These are phyloP conservation scores for Biston betularia DNA, from an alignment of 2,888 invertebrate genomes.

Conservation along the genomic window DNA sequence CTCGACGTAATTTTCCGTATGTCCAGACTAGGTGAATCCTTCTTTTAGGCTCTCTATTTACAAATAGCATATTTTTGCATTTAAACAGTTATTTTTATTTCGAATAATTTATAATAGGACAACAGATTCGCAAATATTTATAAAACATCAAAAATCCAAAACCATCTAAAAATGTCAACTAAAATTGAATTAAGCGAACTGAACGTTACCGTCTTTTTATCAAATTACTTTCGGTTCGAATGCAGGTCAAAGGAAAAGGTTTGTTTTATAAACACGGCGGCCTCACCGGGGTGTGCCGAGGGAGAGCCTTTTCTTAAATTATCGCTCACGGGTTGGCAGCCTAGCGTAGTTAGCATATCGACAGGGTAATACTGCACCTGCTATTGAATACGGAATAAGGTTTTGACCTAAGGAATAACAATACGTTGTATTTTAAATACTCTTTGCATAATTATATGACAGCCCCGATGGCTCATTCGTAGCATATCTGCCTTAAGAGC, in stretches of 20 bases:
- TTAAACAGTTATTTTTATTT: no score
- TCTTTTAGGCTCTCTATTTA: no score
- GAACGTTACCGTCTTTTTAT: constrained; percentile 37
- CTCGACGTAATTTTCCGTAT: no score
- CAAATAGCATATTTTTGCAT: no score
- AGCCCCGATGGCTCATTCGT: no score
- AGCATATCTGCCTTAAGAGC: no score
- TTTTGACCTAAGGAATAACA: neutral
- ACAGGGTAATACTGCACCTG: constrained; percentile 41
- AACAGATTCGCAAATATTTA: neutral
- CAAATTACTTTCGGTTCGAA: constrained; percentile 37
- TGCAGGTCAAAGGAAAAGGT: constrained; percentile 35
- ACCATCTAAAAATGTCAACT: neutral
- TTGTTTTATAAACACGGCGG: constrained; percentile 42
- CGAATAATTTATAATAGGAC: neutral
- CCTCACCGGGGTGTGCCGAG: constrained; percentile 32
- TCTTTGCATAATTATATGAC: no score
- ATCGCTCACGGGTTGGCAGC: constrained; percentile 42
- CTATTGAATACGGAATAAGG: constrained; percentile 34
- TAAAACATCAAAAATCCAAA: neutral
- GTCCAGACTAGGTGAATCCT: no score
- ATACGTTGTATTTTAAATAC: neutral
- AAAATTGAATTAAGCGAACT: constrained; percentile 13
- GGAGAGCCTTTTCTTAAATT: constrained; percentile 38
- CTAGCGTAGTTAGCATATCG: constrained; percentile 43